Evolutionary conservation across 2,113 vertebrate species (phyloP).

Genomic region (Reinhardtius hippoglossoides): DNA sequence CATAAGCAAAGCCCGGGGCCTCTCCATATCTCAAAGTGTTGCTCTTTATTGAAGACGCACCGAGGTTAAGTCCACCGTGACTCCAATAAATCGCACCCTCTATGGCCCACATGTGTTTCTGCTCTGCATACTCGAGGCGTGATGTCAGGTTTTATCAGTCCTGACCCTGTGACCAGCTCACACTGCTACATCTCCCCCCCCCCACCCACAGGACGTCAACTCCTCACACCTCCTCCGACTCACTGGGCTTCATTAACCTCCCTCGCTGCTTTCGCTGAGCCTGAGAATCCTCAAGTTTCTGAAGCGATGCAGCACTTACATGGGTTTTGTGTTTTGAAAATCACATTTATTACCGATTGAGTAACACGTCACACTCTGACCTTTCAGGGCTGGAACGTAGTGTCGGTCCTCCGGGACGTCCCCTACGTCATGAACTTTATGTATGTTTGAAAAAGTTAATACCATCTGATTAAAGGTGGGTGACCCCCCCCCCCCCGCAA

Average conservation of each 20-base stretch:
- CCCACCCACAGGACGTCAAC: conserved; percentile 39
- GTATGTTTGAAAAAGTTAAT: too few species aligned
- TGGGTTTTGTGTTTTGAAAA: too few species aligned
- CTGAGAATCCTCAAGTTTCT: not conserved
- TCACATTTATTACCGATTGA: too few species aligned
- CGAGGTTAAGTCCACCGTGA: conserved; percentile 61
- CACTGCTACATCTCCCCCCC: not conserved
- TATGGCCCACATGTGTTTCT: conserved; percentile 65
- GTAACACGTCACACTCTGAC: too few species aligned
- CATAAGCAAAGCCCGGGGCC: conserved; percentile 36
- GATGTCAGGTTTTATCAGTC: conserved; percentile 73
- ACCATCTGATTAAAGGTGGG: too few species aligned
- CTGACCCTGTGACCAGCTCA: conserved; percentile 44
- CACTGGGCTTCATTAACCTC: not conserved
- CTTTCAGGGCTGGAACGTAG: too few species aligned
- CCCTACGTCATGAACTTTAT: too few species aligned
- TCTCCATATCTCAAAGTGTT: conserved; percentile 40
- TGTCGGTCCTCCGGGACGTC: too few species aligned
- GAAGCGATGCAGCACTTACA: too few species aligned
- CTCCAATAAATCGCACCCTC: conserved; percentile 50
- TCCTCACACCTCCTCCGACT: conserved; percentile 7
- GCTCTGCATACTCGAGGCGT: conserved; percentile 55
- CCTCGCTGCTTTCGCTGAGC: too few species aligned
- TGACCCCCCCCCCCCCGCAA: too few species aligned
- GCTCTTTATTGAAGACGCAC: conserved; percentile 46